These are phyloP conservation scores for Pteronura brasiliensis DNA, from an alignment of 2,113 vertebrate species.

Conservation along the genomic window DNA sequence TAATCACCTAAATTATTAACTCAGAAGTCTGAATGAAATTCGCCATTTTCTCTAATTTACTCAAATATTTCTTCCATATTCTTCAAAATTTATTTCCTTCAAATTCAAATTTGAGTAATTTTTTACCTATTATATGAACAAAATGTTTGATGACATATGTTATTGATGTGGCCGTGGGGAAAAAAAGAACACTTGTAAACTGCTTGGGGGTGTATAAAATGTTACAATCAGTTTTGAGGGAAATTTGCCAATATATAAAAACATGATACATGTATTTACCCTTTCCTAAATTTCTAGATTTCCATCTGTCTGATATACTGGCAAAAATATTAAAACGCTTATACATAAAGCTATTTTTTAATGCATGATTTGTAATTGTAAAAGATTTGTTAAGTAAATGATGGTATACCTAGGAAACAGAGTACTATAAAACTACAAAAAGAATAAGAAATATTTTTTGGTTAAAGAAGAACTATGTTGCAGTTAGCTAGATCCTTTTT, in stretches of 20 bases:
- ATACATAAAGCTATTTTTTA: neutral
- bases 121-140: neutral
- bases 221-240: neutral
- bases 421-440: neutral
- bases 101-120: neutral
- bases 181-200: neutral
- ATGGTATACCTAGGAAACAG: neutral
- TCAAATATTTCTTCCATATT: neutral
- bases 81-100: conserved; percentile 9
- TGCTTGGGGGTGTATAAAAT: neutral
- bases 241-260: neutral
- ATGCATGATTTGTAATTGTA: neutral
- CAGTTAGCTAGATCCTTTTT: neutral
- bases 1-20: neutral
- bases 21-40: neutral
- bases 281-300: neutral
- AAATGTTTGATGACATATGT: neutral
- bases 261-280: neutral
- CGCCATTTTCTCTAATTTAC: neutral
- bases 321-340: neutral
- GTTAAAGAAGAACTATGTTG: neutral
- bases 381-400: neutral
- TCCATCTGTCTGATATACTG: neutral
- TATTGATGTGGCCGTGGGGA: neutral
- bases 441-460: neutral